Evolutionary conservation across 64 coral and sea anemone species (phyloP), one percentile per base, ranked within the genome.

Genomic region (Montipora capricornis): DNA sequence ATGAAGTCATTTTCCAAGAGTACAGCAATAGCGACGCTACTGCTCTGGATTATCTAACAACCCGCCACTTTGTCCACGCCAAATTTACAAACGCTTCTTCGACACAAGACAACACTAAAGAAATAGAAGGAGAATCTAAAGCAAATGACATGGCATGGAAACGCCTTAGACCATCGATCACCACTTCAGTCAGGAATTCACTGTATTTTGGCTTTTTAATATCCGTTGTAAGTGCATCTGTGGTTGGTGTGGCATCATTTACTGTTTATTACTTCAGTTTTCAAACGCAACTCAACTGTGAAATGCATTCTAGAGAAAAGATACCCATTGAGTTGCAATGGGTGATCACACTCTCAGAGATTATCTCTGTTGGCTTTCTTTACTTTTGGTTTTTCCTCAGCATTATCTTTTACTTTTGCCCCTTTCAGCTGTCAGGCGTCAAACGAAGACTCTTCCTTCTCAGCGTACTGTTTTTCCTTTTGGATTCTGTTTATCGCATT

Each of bases 101-200:
- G 16, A 50, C 49, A 79, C 49, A 79, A 19, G 77, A 52, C 3
- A 10, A 0, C 2, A 2, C 9, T 6, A 49, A 79, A n/a, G 5
- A 5, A 19, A n/a, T 4, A 22, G 47, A 79, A 48, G 77, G 53
- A n/a, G n/a, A n/a, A n/a, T n/a, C n/a, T 8, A 4, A 79, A 19
- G 19, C 51, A 10, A 79, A 48, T 52, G 47, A 47, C 6, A 79
- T 79, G 77, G 77, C 80, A 44, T 83, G 80, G 80, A 83, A 83
- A 55, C 80, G 14, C 0, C 59, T 83, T 19, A 37, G 80, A 46
- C 80, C 80, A 15, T 19, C 57, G 9, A 46, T 66, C 16, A 6
- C 9, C 26, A 29, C 29, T 29, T 29, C 29, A 29, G 1, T 29
- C 1, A 29, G 1, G 29, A 29, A 29, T 29, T 29, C 29, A 29